These are phyloP conservation scores for Cladopsammia gracilis DNA, from an alignment of 64 coral and sea anemone species.

Conservation along the genomic window DNA sequence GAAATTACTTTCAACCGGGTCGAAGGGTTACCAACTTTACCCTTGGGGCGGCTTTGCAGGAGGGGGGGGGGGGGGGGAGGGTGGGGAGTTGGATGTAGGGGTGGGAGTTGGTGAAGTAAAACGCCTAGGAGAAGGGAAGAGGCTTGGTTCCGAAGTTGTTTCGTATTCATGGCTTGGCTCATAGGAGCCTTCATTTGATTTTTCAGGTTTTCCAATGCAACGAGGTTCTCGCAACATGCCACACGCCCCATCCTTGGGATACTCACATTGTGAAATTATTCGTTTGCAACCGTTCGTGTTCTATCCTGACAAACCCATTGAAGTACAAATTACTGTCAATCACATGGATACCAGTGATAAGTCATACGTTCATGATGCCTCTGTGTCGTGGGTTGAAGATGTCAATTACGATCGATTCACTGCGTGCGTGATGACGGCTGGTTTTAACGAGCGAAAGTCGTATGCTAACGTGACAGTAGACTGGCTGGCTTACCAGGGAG, in stretches of 20 bases:
- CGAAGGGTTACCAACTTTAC: too few relatives aligned
- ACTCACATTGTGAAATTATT: conserved; percentile 30
- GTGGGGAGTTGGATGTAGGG: too few relatives aligned
- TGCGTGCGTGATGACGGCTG: conserved; percentile 50
- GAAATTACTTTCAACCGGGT: too few relatives aligned
- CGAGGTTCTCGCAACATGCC: conserved; percentile 9
- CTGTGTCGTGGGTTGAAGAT: conserved; percentile 70
- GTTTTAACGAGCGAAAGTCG: conserved; percentile 31
- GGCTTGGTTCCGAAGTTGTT: too few relatives aligned
- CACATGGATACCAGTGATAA: conserved; percentile 42
- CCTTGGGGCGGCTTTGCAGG: too few relatives aligned
- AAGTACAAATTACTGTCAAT: conserved; percentile 64
- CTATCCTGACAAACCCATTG: conserved; percentile 70
- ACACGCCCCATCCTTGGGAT: neutral
- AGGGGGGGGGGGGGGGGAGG: too few relatives aligned
- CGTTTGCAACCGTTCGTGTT: conserved; percentile 50
- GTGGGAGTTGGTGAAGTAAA: too few relatives aligned
- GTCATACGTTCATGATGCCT: conserved; percentile 40
- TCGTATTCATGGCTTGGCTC: too few relatives aligned
- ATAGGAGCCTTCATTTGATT: too few relatives aligned
- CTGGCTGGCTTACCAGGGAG: conserved; percentile 60
- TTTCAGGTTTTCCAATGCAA: conserved; percentile 54
- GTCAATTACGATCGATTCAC: conserved; percentile 68
- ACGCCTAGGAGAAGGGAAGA: too few relatives aligned
- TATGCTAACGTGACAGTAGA: conserved; percentile 41